A percentile compares a stretch with the other conserved stretches of the same genome.
Conservation (phyloP, 2,888 invertebrate genomes). For the Clepsis dumicolana region DNA sequence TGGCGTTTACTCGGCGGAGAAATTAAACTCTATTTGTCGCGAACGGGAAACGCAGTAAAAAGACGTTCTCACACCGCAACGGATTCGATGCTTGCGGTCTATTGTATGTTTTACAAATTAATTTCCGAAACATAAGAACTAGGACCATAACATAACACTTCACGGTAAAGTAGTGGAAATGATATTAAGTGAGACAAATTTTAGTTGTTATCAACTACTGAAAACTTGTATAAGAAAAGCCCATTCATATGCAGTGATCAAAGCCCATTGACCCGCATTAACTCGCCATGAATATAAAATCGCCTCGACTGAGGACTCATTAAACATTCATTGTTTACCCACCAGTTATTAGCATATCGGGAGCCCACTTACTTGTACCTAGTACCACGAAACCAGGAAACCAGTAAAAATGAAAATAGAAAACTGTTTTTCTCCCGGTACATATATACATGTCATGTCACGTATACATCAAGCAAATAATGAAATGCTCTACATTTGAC, state of each 20-base stretch:
- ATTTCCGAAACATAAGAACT: slow-evolving; percentile 24
- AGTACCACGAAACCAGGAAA: neutral
- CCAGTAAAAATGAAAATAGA: no score
- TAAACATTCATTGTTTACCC: slow-evolving; percentile 68
- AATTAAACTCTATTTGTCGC: slow-evolving; percentile 30
- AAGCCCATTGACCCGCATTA: slow-evolving; percentile 65
- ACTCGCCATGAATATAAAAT: slow-evolving; percentile 67
- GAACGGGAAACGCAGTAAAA: slow-evolving; percentile 26
- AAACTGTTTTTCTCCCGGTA: no score
- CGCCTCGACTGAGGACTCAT: slow-evolving; percentile 58
- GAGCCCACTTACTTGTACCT: slow-evolving; percentile 47
- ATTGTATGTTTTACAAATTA: slow-evolving; percentile 18
- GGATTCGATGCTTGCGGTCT: slow-evolving; percentile 26
- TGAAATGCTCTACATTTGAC: neutral
- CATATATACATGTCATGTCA: no score
- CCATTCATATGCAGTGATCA: slow-evolving; percentile 48
- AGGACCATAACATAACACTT: neutral
- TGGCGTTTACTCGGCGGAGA: slow-evolving; percentile 33
- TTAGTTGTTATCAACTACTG: neutral
- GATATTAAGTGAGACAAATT: no score
- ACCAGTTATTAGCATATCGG: slow-evolving; percentile 62
- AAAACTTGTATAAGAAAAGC: neutral
- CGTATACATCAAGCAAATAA: no score
- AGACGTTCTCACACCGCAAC: slow-evolving; percentile 31
- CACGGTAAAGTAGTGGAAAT: neutral